phyloP scores from a whole-genome alignment of 2,113 vertebrate species.

The Aspidoscelis tigris region DNA sequence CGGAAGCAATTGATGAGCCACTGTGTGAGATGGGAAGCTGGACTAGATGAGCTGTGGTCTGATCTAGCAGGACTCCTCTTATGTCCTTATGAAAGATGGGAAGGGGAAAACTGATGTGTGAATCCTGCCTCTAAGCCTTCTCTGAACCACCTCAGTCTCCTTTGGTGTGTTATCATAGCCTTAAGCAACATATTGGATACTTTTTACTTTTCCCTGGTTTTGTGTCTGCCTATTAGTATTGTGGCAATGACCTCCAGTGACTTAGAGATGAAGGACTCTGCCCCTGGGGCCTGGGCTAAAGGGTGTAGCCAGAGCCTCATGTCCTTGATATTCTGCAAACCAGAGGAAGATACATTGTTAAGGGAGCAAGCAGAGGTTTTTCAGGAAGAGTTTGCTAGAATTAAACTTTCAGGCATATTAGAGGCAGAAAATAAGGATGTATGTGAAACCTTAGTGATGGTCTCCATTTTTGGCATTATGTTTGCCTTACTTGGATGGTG shows the following conservation, averaged over 20 bases:
- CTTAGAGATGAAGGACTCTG: background rate
- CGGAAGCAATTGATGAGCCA: no score
- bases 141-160: no score
- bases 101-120: no score
- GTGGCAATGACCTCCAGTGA: background rate
- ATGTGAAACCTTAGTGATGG: background rate
- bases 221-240: background rate
- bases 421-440: background rate
- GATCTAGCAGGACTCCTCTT: no score
- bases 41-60: no score
- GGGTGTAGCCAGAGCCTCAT: background rate
- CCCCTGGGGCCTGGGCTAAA: no score
- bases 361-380: background rate
- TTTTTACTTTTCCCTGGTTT: background rate
- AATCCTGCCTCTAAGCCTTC: no score
- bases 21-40: no score
- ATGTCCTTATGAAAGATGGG: no score
- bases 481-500: background rate
- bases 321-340: background rate
- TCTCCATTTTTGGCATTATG: background rate
- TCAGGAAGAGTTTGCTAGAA: no score
- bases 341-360: background rate
- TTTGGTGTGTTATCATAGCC: no score
- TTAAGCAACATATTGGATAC: background rate
- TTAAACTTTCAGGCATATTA: background rate